Base-by-base conservation (phyloP, 2,797 vertebrate species). In the Sebastes melanostomus region DNA sequence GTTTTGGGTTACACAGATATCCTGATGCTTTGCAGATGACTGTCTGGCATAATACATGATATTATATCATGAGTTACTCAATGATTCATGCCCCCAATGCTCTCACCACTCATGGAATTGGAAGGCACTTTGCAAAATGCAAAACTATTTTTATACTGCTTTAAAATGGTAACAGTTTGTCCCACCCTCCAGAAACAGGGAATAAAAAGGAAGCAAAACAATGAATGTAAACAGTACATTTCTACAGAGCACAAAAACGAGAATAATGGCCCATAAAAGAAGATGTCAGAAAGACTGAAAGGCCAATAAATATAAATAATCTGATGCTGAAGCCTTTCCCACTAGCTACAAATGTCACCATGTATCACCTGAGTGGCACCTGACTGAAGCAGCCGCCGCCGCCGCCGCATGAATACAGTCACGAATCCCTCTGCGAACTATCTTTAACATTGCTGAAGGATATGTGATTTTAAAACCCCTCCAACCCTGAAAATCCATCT, bases 401-500 rank as follows among this genome's bases (percentile, higher is more conserved):
- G 34, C 54, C 4, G 30, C 34, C 6, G 20, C 77, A 9, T 8
- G n/a, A 60, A 66, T 3, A 6, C 50, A 32, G 62, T 72, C 70
- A 75, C 34, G 1, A 69, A 74, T 66, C 69, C 72, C 16, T 60
- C 46, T 70, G 60, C 54, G 73, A 80, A 71, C 80, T 78, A 59
- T 84, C 79, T 88, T 83, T 30, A 83, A 70, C 75, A 30, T 63
- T 2, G 81, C 93, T 90, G 59, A 81, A 78, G 89, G 92, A 87
- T 77, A 88, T 85, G 72, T 83, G 70, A 86, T 80, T 69, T 72
- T 65, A 22, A 34, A 61, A 12, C 71, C 38, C 42, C 62, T 77
- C 81, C 73, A 50, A 65, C 82, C 84, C 80, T 60, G 65, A 77
- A 84, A 79, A 77, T 93, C 93, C 92, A 93, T 95, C 91, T 94